Conservation (phyloP, 2,797 vertebrate genomes). For the Peromyscus attwateri region DNA sequence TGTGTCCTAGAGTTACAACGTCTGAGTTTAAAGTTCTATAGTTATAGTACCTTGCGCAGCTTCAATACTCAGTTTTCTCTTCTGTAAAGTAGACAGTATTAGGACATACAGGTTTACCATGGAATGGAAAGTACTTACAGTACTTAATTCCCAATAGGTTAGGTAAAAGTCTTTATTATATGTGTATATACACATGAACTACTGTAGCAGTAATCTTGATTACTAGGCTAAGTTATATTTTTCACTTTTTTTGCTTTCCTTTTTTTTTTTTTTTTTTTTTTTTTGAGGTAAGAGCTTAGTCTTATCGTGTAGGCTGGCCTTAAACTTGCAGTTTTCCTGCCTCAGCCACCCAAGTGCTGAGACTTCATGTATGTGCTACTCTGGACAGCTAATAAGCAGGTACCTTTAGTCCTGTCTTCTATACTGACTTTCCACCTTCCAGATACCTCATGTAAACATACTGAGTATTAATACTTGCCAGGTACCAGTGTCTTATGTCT, state of each 20-base stretch:
- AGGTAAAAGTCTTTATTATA: background rate
- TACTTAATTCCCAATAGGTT: conserved; percentile 9
- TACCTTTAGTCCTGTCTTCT: background rate
- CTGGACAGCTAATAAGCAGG: background rate
- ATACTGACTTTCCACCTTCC: background rate
- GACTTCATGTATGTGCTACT: background rate
- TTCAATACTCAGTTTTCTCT: background rate
- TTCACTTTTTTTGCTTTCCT: no score
- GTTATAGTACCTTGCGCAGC: background rate
- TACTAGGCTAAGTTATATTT: no score
- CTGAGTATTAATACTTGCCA: background rate
- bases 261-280: background rate
- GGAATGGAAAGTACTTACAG: background rate
- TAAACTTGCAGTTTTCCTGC: background rate
- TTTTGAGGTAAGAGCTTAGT: background rate
- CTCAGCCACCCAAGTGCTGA: background rate
- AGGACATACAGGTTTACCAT: background rate
- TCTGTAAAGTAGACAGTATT: background rate
- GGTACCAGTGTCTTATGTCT: background rate
- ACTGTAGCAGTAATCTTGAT: background rate
- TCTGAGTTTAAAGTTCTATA: background rate
- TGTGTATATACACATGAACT: background rate
- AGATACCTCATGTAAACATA: background rate
- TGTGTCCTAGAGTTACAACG: background rate
- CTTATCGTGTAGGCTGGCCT: background rate